Conservation (phyloP, 1,140 invertebrate species). For the Penaeus vannamei region DNA sequence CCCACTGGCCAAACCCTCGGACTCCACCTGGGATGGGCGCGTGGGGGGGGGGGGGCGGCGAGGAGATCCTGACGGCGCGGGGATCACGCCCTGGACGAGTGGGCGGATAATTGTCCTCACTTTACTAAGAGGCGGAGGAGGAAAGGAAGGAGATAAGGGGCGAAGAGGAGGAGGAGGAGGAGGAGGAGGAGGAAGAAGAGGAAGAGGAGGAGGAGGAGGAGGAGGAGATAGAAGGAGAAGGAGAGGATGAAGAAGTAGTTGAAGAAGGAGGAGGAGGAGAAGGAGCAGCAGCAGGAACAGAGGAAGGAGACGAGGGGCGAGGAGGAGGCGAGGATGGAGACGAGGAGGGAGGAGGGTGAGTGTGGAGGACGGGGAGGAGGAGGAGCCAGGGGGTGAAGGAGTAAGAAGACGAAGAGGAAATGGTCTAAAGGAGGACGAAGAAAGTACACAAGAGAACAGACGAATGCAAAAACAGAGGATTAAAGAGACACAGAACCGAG, state of each 20-base stretch:
- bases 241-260: neutral
- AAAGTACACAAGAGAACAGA: neutral
- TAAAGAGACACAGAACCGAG: too few species aligned
- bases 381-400: neutral
- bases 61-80: too few species aligned
- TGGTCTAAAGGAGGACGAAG: neutral
- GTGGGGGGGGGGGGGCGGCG: too few species aligned
- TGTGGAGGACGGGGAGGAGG: neutral
- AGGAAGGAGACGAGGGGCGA: neutral
- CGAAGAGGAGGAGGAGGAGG: neutral
- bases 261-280: too few species aligned
- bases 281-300: slow-evolving; percentile 1
- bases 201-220: neutral
- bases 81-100: too few species aligned
- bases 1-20: too few species aligned
- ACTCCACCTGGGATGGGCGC: too few species aligned
- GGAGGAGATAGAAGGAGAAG: neutral
- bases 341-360: too few species aligned
- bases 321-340: neutral
- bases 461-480: too few species aligned
- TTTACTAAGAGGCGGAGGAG: neutral
- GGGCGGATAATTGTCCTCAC: too few species aligned
- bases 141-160: neutral
- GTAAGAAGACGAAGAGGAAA: neutral
- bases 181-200: neutral